A percentile compares a stretch with the other conserved stretches of the same genome.
Evolutionary conservation across 2,113 vertebrate species (phyloP).

Genomic region (Lamprotornis superbus): DNA sequence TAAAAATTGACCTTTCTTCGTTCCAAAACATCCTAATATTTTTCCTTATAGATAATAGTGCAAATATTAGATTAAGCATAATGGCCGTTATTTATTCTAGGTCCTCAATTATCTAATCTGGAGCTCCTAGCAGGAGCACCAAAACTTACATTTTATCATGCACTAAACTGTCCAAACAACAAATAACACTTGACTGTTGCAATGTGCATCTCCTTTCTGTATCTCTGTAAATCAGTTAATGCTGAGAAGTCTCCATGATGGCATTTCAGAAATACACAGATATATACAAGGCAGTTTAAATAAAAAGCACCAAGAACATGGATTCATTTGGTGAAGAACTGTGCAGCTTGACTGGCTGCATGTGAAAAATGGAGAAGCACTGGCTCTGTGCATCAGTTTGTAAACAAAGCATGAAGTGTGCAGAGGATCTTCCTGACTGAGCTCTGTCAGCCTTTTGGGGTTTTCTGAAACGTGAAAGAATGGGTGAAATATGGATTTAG

Average conservation of each 20-base stretch:
- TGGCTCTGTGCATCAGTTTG: background rate
- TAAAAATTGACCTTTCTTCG: background rate
- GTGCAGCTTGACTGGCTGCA: background rate
- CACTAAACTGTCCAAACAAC: background rate
- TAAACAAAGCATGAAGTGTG: background rate
- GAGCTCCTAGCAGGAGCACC: background rate
- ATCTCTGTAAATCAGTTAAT: background rate
- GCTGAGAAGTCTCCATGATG: background rate
- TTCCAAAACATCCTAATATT: background rate
- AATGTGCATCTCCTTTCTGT: background rate
- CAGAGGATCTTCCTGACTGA: background rate
- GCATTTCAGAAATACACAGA: background rate
- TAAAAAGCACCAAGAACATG: background rate
- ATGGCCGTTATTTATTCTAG: background rate
- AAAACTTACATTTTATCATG: background rate
- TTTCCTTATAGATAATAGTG: background rate
- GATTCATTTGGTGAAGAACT: background rate
- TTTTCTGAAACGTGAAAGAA: background rate
- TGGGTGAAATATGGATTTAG: background rate
- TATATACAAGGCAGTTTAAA: background rate
- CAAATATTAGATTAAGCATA: background rate
- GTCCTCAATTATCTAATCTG: background rate
- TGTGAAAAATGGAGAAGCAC: background rate
- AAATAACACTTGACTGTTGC: background rate
- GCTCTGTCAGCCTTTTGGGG: fast-evolving